These are phyloP conservation scores for Craniophora ligustri DNA, from an alignment of 2,888 invertebrate genomes.

Conservation along the genomic window DNA sequence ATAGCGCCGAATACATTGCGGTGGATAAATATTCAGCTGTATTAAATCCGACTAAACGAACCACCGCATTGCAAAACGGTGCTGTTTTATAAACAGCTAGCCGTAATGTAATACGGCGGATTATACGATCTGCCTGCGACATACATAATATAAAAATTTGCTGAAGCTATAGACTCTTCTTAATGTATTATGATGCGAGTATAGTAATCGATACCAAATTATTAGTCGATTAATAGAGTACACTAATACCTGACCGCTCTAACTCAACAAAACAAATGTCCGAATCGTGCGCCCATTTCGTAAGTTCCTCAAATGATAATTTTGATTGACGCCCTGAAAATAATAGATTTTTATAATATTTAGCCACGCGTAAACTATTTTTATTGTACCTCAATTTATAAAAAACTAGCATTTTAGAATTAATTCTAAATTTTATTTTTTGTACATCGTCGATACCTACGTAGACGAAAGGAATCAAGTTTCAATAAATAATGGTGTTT, in stretches of 20 bases:
- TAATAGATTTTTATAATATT: conserved; percentile 57
- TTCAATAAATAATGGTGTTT: conserved; percentile 84
- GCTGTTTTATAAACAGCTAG: too few species aligned
- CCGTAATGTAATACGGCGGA: too few species aligned
- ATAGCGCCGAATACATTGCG: too few species aligned
- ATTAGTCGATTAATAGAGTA: conserved; percentile 28
- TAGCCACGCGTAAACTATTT: conserved; percentile 58
- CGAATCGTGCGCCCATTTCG: conserved; percentile 88
- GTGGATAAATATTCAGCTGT: too few species aligned
- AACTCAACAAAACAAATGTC: conserved; percentile 88
- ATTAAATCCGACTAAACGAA: too few species aligned
- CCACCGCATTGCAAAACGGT: too few species aligned
- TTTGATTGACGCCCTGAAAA: conserved; percentile 79
- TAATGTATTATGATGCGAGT: too few species aligned
- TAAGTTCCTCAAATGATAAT: conserved; percentile 85
- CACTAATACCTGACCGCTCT: conserved; percentile 56
- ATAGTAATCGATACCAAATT: neutral
- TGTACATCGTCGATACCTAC: conserved; percentile 72
- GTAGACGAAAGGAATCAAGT: conserved; percentile 86
- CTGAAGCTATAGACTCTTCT: too few species aligned
- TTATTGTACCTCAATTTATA: conserved; percentile 43
- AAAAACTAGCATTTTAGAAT: conserved; percentile 51
- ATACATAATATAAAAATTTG: too few species aligned
- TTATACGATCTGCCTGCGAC: too few species aligned
- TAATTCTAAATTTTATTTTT: conserved; percentile 65